phyloP scores from a whole-genome alignment of 2,113 vertebrate genomes.

The Delphinapterus leucas region DNA sequence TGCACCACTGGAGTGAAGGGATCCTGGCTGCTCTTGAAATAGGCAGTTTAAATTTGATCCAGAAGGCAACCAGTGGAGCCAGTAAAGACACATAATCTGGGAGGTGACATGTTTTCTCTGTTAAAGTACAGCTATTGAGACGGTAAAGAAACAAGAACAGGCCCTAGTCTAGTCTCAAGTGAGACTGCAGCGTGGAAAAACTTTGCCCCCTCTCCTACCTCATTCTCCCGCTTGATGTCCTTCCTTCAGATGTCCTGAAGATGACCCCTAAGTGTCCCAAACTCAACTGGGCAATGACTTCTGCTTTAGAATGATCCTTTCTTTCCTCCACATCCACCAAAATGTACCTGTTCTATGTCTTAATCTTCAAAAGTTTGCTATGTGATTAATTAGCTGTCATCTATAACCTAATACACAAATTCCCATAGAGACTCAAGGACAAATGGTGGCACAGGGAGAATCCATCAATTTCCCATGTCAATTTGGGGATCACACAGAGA shows the following conservation, averaged over 20 bases:
- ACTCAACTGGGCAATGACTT: neutral
- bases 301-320: neutral
- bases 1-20: constrained; percentile 1
- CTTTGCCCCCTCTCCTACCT: neutral
- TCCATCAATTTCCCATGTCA: neutral
- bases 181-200: constrained; percentile 1
- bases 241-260: neutral
- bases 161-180: neutral
- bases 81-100: constrained; percentile 55
- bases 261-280: neutral
- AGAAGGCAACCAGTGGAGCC: constrained; percentile 51
- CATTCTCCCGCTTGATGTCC: neutral
- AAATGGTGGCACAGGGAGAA: neutral
- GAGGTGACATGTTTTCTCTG: constrained; percentile 58
- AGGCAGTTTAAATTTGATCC: constrained; percentile 66
- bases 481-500: neutral
- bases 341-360: neutral
- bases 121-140: constrained; percentile 48
- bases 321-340: neutral
- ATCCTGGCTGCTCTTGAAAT: constrained; percentile 51
- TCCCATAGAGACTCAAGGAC: neutral
- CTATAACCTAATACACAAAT: constrained; percentile 24
- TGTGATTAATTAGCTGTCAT: neutral
- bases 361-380: neutral
- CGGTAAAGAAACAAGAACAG: constrained; percentile 2